Evolutionary conservation across 92 coral and sea anemone genomes (phyloP).

Genomic region (Phymanthus crucifer): DNA sequence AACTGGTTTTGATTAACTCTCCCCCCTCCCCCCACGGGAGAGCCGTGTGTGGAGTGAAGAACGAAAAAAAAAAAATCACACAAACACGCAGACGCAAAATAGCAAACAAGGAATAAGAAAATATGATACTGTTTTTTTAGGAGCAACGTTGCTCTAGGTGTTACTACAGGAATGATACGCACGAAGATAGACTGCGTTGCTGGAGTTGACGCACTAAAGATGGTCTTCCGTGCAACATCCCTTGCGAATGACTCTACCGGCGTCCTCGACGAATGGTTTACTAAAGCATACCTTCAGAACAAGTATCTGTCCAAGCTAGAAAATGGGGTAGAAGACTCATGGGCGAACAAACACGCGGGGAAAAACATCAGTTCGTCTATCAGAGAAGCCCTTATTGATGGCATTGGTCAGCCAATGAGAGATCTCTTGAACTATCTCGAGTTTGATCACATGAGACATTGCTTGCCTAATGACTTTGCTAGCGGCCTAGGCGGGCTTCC

Average conservation of each 20-base stretch:
- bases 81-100: no score
- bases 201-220: constrained; percentile 83
- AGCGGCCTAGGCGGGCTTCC: constrained; percentile 93
- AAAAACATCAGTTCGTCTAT: constrained; percentile 54
- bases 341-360: constrained; percentile 51
- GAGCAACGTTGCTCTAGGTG: constrained; percentile 80
- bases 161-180: constrained; percentile 87
- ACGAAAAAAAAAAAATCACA: no score
- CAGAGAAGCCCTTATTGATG: constrained; percentile 60
- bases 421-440: constrained; percentile 77
- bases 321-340: constrained; percentile 47
- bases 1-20: no score
- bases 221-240: constrained; percentile 39
- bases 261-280: constrained; percentile 71
- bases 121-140: constrained; percentile 30
- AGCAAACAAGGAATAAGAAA: background rate
- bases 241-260: constrained; percentile 50
- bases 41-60: no score
- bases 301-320: constrained; percentile 48
- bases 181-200: constrained; percentile 79
- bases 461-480: constrained; percentile 74
- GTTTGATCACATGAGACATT: constrained; percentile 82
- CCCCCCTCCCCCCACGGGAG: no score
- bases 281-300: constrained; percentile 28
- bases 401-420: constrained; percentile 80